phyloP scores from a whole-genome alignment of 2,113 vertebrate genomes.

The Paracanthobrama guichenoti region DNA sequence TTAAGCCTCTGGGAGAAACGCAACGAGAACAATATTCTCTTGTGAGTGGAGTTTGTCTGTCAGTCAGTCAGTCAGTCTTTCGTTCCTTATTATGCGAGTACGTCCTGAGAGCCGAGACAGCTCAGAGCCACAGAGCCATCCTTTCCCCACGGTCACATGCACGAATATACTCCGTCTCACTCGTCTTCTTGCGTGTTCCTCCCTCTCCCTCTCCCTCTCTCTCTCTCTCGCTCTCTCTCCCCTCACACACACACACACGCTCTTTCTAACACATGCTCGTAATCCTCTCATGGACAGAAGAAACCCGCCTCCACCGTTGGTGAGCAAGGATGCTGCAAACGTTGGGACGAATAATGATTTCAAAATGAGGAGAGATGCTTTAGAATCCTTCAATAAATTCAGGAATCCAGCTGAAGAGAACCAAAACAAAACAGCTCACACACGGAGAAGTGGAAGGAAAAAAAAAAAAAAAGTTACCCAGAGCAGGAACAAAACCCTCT shows the following conservation, averaged over 20 bases:
- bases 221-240: constrained; percentile 54
- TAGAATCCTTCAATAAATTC: constrained; percentile 27
- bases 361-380: constrained; percentile 24
- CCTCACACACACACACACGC: constrained; percentile 21
- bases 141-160: constrained; percentile 54
- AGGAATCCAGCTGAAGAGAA: constrained; percentile 12
- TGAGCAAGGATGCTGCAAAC: constrained; percentile 55
- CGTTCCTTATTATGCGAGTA: constrained; percentile 47
- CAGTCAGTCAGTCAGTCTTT: constrained; percentile 20
- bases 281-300: constrained; percentile 51
- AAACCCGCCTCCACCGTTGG: constrained; percentile 51
- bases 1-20: constrained; percentile 37
- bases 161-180: constrained; percentile 43
- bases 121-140: constrained; percentile 74
- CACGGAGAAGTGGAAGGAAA: constrained; percentile 22
- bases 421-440: constrained; percentile 53
- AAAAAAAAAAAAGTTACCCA: constrained; percentile 67
- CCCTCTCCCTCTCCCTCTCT: constrained; percentile 22
- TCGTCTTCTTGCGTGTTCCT: not conserved
- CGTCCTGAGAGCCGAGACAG: constrained; percentile 65
- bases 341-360: constrained; percentile 5
- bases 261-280: constrained; percentile 34
- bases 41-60: constrained; percentile 31
- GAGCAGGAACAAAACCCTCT: constrained; percentile 66
- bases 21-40: constrained; percentile 44